Evolutionary conservation across 2,113 vertebrate genomes (phyloP).

Genomic region (Toxotes chatareus): DNA sequence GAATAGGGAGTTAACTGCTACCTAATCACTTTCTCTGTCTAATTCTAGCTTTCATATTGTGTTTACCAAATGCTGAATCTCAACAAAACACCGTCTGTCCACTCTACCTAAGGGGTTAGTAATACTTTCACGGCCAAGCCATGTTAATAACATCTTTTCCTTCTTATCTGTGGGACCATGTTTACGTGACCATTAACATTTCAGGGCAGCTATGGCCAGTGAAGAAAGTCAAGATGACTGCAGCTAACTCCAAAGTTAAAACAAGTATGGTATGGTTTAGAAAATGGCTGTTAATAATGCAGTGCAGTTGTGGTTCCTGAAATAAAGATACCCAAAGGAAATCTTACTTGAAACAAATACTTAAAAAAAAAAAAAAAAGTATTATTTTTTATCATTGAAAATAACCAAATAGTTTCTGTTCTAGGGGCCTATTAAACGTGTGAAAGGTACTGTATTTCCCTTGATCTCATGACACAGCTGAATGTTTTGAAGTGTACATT

Average conservation of each 20-base stretch:
- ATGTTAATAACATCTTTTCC: not conserved
- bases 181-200: not conserved
- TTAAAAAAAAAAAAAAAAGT: too few relatives aligned
- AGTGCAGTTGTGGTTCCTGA: too few relatives aligned
- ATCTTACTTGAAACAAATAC: not conserved
- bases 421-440: not conserved
- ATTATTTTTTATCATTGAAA: not conserved
- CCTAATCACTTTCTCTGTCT: conserved; percentile 32
- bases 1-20: conserved; percentile 6
- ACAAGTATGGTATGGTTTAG: not conserved
- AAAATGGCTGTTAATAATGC: not conserved
- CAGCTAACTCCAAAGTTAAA: not conserved
- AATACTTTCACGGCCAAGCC: not conserved
- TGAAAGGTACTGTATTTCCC: too few relatives aligned
- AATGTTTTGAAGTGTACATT: too few relatives aligned
- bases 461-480: too few relatives aligned
- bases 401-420: not conserved
- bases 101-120: not conserved
- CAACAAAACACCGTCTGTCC: conserved; percentile 54
- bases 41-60: conserved; percentile 19
- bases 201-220: not conserved
- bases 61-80: conserved; percentile 10
- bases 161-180: not conserved
- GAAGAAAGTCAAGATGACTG: not conserved
- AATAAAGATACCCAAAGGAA: not conserved